These are phyloP conservation scores for Danionella cerebrum DNA, from an alignment of 2,113 vertebrate genomes.

Conservation along the genomic window DNA sequence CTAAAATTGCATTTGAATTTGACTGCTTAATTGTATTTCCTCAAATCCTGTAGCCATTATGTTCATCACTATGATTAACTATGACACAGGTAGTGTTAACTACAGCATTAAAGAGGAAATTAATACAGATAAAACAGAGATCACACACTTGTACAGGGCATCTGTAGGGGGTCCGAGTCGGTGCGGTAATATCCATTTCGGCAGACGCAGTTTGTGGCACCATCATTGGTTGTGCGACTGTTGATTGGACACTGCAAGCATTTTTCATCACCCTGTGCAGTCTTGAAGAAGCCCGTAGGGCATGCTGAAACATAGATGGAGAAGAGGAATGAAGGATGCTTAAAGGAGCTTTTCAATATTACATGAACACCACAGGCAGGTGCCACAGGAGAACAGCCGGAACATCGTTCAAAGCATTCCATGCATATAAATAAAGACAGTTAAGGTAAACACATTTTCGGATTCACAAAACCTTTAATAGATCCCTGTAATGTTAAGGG, in stretches of 20 bases:
- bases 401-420: neutral
- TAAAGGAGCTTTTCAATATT: conserved; percentile 2
- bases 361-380: neutral
- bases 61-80: neutral
- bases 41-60: too few relatives aligned
- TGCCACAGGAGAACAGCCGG: conserved; percentile 9
- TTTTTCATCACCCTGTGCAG: conserved; percentile 83
- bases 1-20: too few relatives aligned
- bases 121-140: neutral
- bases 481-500: too few relatives aligned
- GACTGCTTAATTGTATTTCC: too few relatives aligned
- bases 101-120: neutral
- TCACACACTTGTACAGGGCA: conserved; percentile 92
- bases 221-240: conserved; percentile 89
- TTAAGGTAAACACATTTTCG: conserved; percentile 2
- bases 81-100: neutral
- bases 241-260: conserved; percentile 91
- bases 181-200: conserved; percentile 88
- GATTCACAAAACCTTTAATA: too few relatives aligned
- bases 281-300: conserved; percentile 81
- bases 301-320: conserved; percentile 67
- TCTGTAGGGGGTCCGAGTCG: conserved; percentile 84
- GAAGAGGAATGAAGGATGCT: neutral
- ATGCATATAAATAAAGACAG: neutral
- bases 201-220: conserved; percentile 90